phyloP scores from a whole-genome alignment of 2,888 invertebrate species.

The Cheilosia vulpina region DNA sequence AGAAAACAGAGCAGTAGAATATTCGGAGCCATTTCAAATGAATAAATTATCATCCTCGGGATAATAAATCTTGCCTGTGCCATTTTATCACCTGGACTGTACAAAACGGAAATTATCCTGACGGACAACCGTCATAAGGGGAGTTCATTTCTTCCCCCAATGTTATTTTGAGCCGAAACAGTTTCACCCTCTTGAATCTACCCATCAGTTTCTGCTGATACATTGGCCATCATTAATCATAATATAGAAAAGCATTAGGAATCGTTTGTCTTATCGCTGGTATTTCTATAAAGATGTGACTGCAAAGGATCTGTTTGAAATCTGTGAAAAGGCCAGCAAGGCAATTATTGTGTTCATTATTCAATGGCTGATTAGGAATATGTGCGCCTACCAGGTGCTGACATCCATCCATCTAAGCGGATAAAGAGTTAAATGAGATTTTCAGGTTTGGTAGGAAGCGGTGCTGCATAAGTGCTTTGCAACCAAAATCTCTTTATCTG shows the following conservation, averaged over 20 bases:
- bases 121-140: constrained; percentile 40
- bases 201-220: background rate
- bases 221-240: constrained; percentile 50
- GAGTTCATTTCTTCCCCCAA: constrained; percentile 35
- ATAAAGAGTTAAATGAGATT: background rate
- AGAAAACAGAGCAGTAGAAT: background rate
- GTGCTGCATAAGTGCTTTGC: too few relatives aligned
- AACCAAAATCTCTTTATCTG: background rate
- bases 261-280: constrained; percentile 48
- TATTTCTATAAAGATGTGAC: constrained; percentile 14
- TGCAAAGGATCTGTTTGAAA: constrained; percentile 15
- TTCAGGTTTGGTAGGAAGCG: background rate
- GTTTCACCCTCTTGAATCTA: background rate
- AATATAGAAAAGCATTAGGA: constrained; percentile 42
- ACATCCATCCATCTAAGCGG: background rate
- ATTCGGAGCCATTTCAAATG: constrained; percentile 41
- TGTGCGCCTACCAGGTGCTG: background rate
- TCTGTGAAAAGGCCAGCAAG: constrained; percentile 33
- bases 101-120: constrained; percentile 29
- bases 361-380: constrained; percentile 22
- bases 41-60: constrained; percentile 48
- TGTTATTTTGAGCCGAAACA: background rate
- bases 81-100: constrained; percentile 44
- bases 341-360: constrained; percentile 51
- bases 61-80: constrained; percentile 52